Evolutionary conservation across 2,113 vertebrate genomes (phyloP).

Genomic region (Scomber colias): DNA sequence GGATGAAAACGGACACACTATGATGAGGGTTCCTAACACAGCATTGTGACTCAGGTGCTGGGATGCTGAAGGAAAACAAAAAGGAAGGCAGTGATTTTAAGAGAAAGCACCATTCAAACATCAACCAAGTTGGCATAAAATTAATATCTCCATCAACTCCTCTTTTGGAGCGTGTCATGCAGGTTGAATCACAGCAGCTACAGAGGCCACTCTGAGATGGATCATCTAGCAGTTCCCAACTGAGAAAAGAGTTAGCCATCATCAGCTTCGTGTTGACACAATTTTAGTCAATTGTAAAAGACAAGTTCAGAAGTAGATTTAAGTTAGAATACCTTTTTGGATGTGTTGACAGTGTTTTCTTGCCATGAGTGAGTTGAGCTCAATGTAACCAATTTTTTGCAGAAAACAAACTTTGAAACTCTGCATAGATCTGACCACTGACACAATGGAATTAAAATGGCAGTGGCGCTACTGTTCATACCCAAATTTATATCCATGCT

Average conservation of each 20-base stretch:
- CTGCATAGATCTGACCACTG: too few relatives aligned
- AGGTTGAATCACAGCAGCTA: slow-evolving; percentile 76
- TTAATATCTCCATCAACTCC: slow-evolving; percentile 44
- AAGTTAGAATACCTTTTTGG: too few relatives aligned
- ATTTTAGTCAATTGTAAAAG: too few relatives aligned
- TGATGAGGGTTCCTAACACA: slow-evolving; percentile 79
- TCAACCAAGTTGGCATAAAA: neutral
- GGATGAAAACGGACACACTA: slow-evolving; percentile 41
- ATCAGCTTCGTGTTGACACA: too few relatives aligned
- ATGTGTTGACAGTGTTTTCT: too few relatives aligned
- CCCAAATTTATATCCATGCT: too few relatives aligned
- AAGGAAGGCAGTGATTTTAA: neutral
- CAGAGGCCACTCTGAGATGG: slow-evolving; percentile 73
- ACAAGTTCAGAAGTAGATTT: too few relatives aligned
- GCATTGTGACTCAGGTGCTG: slow-evolving; percentile 43
- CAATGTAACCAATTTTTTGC: too few relatives aligned
- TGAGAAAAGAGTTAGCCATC: slow-evolving; percentile 16
- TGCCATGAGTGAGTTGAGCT: too few relatives aligned
- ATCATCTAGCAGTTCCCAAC: slow-evolving; percentile 83
- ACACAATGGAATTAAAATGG: too few relatives aligned
- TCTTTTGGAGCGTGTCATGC: slow-evolving; percentile 57
- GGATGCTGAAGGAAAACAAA: slow-evolving; percentile 26
- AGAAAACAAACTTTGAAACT: too few relatives aligned
- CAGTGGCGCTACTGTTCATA: too few relatives aligned
- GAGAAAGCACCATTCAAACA: neutral